Conservation (phyloP, 2,888 invertebrate genomes). For the Diarsia mendica region DNA sequence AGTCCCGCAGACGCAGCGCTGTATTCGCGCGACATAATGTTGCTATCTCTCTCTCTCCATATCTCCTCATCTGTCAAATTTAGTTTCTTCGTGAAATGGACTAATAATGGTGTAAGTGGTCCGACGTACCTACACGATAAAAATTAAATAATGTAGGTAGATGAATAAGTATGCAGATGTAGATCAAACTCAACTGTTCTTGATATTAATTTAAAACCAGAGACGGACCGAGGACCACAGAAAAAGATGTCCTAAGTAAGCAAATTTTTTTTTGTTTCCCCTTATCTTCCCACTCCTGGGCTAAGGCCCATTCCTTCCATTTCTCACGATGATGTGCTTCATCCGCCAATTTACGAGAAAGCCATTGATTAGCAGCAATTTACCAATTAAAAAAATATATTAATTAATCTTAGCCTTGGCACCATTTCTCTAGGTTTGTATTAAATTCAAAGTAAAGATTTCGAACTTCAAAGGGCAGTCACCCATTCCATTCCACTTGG, state of each 20-base stretch:
- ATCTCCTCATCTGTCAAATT: too few relatives aligned
- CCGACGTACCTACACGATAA: background rate
- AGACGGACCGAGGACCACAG: too few relatives aligned
- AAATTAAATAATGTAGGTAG: too few relatives aligned
- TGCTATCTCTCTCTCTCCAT: too few relatives aligned
- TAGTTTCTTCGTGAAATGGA: too few relatives aligned
- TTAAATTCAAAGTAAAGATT: slow-evolving; percentile 45
- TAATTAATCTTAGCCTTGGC: slow-evolving; percentile 20
- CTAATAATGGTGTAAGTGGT: too few relatives aligned
- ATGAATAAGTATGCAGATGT: background rate
- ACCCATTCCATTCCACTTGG: slow-evolving; percentile 34
- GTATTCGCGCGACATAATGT: too few relatives aligned
- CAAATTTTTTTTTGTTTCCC: background rate
- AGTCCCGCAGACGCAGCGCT: too few relatives aligned
- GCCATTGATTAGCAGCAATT: background rate
- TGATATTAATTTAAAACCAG: background rate
- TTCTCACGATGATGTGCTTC: too few relatives aligned
- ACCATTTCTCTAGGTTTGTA: slow-evolving; percentile 34
- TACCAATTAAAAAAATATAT: slow-evolving; percentile 15
- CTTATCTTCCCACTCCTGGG: too few relatives aligned
- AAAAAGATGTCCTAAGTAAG: background rate
- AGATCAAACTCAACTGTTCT: background rate
- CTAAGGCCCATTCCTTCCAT: too few relatives aligned
- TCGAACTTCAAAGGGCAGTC: slow-evolving; percentile 35
- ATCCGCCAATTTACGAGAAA: too few relatives aligned